Evolutionary conservation across 2,888 invertebrate species (phyloP), one percentile per base, ranked within the genome.

Genomic region (Cheilosia soror): DNA sequence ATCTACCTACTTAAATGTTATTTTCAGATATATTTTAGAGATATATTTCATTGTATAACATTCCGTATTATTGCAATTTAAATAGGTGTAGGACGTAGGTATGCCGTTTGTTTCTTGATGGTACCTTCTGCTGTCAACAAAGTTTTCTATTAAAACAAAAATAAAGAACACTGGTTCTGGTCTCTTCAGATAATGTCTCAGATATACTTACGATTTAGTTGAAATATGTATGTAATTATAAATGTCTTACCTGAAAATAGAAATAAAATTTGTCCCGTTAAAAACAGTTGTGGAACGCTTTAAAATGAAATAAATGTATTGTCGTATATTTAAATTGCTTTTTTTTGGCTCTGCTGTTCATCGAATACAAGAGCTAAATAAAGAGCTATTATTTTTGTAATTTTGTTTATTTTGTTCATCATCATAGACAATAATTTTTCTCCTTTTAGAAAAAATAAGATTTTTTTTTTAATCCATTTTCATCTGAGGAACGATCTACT

Each of bases 401-500:
- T n/a, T n/a, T n/a, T n/a, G n/a, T n/a, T n/a, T n/a, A n/a, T n/a
- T n/a, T n/a, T n/a, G n/a, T 44, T 15, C 4, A n/a, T n/a, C 20
- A 13, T 15, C 31, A 4, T 20, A 27, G 7, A 20, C 20, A 44
- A 25, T 60, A 69, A 69, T 60, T 51, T 62, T 20, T 37, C 6
- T 6, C 0, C 2, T 13, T 9, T 51, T 13, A 27, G 5, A 72
- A 60, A 15, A 7, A 13, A 29, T 47, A 33, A 53, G 37, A 72
- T 29, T 60, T 15, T 58, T 58, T 47, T 58, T 33, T 25, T 25
- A 58, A 69, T 69, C 47, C 47, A 62, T 62, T 62, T 62, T 62
- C 29, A 62, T 72, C 51, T 62, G 20, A 29, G 5, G 33, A 71
- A 44, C 37, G 44, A 40, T 40, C 62, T 72, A 62, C 53, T 2